phyloP scores from a whole-genome alignment of 1,140 invertebrate genomes.

The Limonius californicus region DNA sequence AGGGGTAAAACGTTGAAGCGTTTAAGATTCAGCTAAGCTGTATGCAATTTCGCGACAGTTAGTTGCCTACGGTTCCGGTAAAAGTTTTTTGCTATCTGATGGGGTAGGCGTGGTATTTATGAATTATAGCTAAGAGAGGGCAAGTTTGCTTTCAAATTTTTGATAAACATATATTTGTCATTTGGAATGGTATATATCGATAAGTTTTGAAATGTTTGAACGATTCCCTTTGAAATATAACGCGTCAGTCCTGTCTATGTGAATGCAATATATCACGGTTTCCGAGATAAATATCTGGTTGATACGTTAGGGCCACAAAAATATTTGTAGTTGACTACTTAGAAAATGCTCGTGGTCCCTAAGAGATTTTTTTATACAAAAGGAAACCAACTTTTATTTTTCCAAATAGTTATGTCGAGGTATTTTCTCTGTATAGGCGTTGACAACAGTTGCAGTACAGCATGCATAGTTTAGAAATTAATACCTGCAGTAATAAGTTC shows the following conservation, averaged over 20 bases:
- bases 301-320: background rate
- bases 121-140: background rate
- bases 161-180: background rate
- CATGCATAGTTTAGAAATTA: no score
- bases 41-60: no score
- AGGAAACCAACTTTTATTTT: no score
- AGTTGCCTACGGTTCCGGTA: no score
- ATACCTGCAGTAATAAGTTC: background rate
- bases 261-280: background rate
- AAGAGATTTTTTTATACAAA: no score
- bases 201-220: constrained; percentile 1
- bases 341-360: background rate
- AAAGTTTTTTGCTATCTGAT: background rate
- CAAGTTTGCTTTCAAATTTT: background rate
- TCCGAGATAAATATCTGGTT: background rate
- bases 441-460: no score
- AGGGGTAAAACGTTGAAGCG: no score
- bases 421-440: no score
- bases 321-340: background rate
- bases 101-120: background rate
- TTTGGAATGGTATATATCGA: background rate
- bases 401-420: no score
- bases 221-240: background rate
- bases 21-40: no score
- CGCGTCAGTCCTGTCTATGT: background rate